Conservation (phyloP, 2,113 vertebrate genomes). For the Upupa epops region DNA sequence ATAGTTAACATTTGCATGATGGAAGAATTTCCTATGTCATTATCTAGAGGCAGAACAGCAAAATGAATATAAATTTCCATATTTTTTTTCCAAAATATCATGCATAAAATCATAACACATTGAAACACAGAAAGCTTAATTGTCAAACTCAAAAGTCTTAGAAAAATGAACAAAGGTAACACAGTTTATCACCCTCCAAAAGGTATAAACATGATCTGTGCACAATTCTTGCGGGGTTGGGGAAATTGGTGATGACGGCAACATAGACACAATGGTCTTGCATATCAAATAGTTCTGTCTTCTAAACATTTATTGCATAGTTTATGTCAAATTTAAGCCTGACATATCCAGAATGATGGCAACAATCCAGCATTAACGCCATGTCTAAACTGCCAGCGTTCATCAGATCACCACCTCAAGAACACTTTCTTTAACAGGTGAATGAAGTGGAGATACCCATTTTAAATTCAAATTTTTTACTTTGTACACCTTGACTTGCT, state of each 20-base stretch:
- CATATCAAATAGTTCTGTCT: neutral
- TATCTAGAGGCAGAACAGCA: neutral
- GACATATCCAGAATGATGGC: neutral
- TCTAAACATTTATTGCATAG: neutral
- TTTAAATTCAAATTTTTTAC: neutral
- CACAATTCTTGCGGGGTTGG: accelerated
- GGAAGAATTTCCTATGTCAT: constrained; percentile 1
- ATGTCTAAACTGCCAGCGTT: neutral
- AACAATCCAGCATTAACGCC: neutral
- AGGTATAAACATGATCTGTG: neutral
- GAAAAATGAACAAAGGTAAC: neutral
- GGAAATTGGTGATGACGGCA: neutral
- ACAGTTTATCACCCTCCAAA: neutral
- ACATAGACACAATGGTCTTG: neutral
- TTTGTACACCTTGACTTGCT: neutral
- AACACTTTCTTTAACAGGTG: neutral
- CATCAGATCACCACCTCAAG: neutral
- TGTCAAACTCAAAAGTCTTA: neutral
- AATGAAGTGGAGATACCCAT: neutral
- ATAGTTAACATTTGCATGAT: neutral
- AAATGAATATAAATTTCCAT: neutral
- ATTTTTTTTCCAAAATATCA: neutral
- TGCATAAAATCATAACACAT: neutral
- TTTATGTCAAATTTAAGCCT: neutral
- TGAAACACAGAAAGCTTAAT: neutral